phyloP scores from a whole-genome alignment of 2,797 vertebrate species.

The Pangasius mekongensis region DNA sequence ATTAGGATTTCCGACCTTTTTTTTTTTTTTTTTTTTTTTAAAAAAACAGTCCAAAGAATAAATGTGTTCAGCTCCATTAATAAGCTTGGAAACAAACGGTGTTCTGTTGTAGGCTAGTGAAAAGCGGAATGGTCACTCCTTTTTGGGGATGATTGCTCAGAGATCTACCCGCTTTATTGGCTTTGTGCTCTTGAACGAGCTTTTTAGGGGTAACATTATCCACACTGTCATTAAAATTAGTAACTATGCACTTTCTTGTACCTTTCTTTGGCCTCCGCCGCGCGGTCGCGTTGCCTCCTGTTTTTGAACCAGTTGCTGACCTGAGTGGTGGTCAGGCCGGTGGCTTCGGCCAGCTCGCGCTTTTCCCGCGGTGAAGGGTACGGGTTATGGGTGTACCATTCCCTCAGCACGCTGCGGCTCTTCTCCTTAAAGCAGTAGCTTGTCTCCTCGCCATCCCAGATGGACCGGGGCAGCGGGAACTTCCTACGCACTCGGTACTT shows the following conservation, averaged over 20 bases:
- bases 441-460: conserved; percentile 95
- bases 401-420: conserved; percentile 88
- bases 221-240: conserved; percentile 9
- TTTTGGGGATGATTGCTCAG: background rate
- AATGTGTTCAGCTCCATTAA: background rate
- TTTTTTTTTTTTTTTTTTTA: too few species aligned
- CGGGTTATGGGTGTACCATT: conserved; percentile 92
- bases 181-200: background rate
- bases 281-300: conserved; percentile 88
- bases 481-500: conserved; percentile 94
- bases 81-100: background rate
- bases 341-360: conserved; percentile 83
- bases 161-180: background rate
- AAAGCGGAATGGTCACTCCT: background rate
- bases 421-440: conserved; percentile 99
- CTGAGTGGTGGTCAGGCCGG: conserved; percentile 84
- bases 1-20: background rate
- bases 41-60: background rate
- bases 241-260: conserved; percentile 70
- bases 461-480: conserved; percentile 91
- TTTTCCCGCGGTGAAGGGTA: conserved; percentile 89
- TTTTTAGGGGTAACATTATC: conserved; percentile 13
- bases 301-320: conserved; percentile 99
- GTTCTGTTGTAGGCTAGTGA: background rate
- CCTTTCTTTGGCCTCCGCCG: conserved; percentile 89